Percentiles rank a stretch among this genome's conserved stretches.
These are phyloP conservation scores for Copsychus sechellarum DNA, from an alignment of 2,113 vertebrate species.

Conservation along the genomic window DNA sequence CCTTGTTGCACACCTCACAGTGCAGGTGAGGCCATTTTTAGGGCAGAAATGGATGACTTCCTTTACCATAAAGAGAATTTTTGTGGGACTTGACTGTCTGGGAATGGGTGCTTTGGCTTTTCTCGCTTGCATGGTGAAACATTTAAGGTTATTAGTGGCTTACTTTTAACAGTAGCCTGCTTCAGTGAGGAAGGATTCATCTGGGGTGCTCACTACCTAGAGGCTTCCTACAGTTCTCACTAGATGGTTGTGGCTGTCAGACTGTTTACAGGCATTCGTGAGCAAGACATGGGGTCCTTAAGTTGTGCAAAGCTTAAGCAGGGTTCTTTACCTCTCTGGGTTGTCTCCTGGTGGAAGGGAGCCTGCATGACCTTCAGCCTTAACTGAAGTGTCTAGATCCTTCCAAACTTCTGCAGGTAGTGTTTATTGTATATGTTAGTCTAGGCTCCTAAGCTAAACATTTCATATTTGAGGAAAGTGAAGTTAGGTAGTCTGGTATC, in stretches of 20 bases:
- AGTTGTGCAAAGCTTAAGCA: neutral
- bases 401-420: neutral
- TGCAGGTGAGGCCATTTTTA: neutral
- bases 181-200: neutral
- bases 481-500: neutral
- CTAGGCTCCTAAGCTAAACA: neutral
- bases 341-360: neutral
- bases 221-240: neutral
- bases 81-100: neutral
- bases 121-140: neutral
- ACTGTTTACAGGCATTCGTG: neutral
- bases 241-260: neutral
- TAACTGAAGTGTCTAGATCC: neutral
- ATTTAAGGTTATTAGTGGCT: neutral
- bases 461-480: neutral
- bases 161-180: neutral
- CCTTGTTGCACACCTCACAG: neutral
- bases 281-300: accelerated
- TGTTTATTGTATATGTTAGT: neutral
- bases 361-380: neutral
- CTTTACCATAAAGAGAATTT: neutral
- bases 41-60: neutral
- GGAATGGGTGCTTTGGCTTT: neutral
- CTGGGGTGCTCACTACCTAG: neutral
- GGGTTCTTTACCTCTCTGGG: neutral